Evolutionary conservation across 2,113 vertebrate genomes (phyloP).

Genomic region (Poeciliopsis occidentalis): DNA sequence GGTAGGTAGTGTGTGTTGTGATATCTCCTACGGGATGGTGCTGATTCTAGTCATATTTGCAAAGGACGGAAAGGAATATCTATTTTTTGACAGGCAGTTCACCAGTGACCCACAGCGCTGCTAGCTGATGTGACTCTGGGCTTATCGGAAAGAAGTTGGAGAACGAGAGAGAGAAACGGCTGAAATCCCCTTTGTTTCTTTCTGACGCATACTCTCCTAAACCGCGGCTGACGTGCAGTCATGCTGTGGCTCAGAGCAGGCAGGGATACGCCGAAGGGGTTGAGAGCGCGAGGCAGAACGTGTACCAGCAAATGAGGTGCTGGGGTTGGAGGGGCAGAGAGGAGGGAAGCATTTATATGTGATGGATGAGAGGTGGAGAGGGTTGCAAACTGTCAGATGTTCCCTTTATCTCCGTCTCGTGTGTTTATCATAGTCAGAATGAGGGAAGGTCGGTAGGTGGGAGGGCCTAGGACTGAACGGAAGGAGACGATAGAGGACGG

Average conservation of each 20-base stretch:
- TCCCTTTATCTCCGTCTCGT: slow-evolving; percentile 61
- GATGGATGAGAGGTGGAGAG: slow-evolving; percentile 73
- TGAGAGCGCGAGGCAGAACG: slow-evolving; percentile 37
- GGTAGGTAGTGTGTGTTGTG: slow-evolving; percentile 50
- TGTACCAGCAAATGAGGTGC: slow-evolving; percentile 53
- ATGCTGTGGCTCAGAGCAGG: slow-evolving; percentile 43
- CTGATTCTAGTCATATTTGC: slow-evolving; percentile 5
- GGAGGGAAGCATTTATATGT: slow-evolving; percentile 58
- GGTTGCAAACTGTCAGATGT: slow-evolving; percentile 68
- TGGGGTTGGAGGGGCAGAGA: slow-evolving; percentile 12
- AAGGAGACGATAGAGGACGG: slow-evolving; percentile 22
- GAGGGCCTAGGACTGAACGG: slow-evolving; percentile 16
- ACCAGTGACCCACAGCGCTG: slow-evolving; percentile 8
- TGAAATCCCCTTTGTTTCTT: slow-evolving; percentile 41
- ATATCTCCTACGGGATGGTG: slow-evolving; percentile 13
- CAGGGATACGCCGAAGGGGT: slow-evolving; percentile 39
- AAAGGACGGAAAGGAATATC: background rate
- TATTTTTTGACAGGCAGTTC: slow-evolving; percentile 9
- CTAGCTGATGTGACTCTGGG: slow-evolving; percentile 19
- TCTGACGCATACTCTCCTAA: slow-evolving; percentile 43
- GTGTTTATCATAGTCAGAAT: slow-evolving; percentile 53
- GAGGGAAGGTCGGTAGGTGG: slow-evolving; percentile 41
- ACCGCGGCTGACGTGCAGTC: slow-evolving; percentile 42
- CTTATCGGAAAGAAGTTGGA: slow-evolving; percentile 15
- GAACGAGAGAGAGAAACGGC: slow-evolving; percentile 4